Base-by-base conservation (phyloP, 2,797 vertebrate genomes). In the Danio tinwini region DNA sequence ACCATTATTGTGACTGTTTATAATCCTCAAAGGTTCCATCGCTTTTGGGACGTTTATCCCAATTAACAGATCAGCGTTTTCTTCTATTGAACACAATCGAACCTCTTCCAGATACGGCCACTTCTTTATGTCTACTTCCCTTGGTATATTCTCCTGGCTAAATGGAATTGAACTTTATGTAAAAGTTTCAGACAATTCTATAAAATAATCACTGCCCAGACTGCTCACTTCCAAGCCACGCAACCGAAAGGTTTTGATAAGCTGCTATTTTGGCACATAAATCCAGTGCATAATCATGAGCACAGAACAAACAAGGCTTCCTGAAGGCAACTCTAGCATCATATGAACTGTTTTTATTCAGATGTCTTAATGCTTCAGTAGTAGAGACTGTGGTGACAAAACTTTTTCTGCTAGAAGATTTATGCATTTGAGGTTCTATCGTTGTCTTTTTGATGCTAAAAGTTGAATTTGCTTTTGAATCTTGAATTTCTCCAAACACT, bases 11-110 rank as follows among this genome's bases (percentile, higher is more conserved):
- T 78, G 76, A 16, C 71, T 81, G 17, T 69, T 69, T 47, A 70
- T 76, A 3, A 81, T 19, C 10, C 45, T 76, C 37, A 76, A 58
- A 37, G 65, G 67, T 17, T 81, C 80, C 14, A 81, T 76, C 10
- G 6, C 65, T 17, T 65, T 47, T 17, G 63, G 42, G 8, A 47
- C 42, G 21, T 65, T 65, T 5, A 65, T n/a, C 13, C 80, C 37
- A 1, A 81, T 75, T 53, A 81, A 70, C 9, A 81, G 64, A 29
- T 9, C 52, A 9, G 74, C 14, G 2, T 81, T 79, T 17, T 61
- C 61, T 29, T 17, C 19, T 45, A 69, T 74, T 53, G 70, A 44
- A 3, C 21, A 49, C 53, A 74, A 9, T 8, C 29, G 12, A 40
- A 74, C 61, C 21, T 81, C 52, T 10, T 74, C 74, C 16, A 75